Evolutionary conservation across 92 coral and sea anemone genomes (phyloP), one percentile per base, ranked within the genome.

Genomic region (Heteractis magnifica): DNA sequence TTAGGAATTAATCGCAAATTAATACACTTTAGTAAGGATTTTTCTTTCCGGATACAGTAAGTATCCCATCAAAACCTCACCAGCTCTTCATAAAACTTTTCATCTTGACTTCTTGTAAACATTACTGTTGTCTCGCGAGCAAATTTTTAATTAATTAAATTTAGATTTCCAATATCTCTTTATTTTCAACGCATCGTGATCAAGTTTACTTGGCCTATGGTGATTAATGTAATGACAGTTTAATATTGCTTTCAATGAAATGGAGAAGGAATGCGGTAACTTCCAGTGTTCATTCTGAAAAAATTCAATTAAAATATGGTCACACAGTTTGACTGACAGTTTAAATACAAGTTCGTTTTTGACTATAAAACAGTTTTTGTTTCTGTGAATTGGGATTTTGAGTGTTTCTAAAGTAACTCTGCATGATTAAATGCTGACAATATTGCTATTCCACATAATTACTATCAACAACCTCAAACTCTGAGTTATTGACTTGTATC

Each of bases 121-220:
- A 68, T 68, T 10, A 14, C 55, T 81, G 76, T 51, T 8, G 73
- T 64, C 8, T 64, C 26, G 16, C 8, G 8, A n/a, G 71, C 23
- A 68, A 68, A 68, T 21, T 68, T 68, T n/a, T 80, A 65, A 80
- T 80, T 80, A 65, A 75, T 59, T 81, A 71, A 81, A 81, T 68
- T 70, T 81, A 52, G 77, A 81, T 51, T 81, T 70, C 68, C 41
- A 51, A 26, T 9, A 71, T 68, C 52, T 68, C 34, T 55, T 70
- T n/a, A 23, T 15, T 15, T 76, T 76, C 52, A 13, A 21, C 52
- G 58, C 79, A 5, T 76, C 11, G 64, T 53, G 59, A 50, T 26
- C 59, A 52, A 12, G 65, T 79, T 79, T 59, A 26, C 82, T 41
- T 79, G 72, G 51, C n/a, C 13, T 60, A 50, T 11, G 49, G 56